Base-by-base conservation (phyloP, 2,113 vertebrate genomes). In the Ibidorhyncha struthersii region DNA sequence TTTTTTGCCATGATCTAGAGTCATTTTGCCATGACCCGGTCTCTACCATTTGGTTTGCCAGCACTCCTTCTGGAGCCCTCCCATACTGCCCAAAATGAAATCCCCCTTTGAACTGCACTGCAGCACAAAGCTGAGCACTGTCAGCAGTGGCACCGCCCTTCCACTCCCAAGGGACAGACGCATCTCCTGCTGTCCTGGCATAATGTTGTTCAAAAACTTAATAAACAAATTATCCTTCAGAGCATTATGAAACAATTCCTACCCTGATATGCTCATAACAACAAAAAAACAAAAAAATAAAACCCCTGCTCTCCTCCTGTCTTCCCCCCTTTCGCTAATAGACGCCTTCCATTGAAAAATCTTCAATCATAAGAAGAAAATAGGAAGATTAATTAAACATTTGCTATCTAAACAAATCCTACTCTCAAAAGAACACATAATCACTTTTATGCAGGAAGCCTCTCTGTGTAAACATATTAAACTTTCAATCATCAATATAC, bases 341-440 rank as follows among this genome's bases (percentile, higher is more conserved):
- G 16, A 59, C 0, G 4, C 4, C 26, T 84, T 81, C 27, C 34
- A 22, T 40, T 43, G 23, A 67, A 81, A 73, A 56, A 76, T 5
- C 41, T 61, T 67, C 56, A 76, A 45, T 49, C 12, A 4, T 1
- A 0, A 67, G 40, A 59, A 87, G 41, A 79, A 95, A 91, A 91
- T 14, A 56, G 11, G 45, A 70, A 76, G 62, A 77, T 41, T 27
- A 90, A 89, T 96, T 91, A 72, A 93, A 52, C 43, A 67, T 52
- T 92, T 80, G 20, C 58, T 65, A 49, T 61, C 49, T 85, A 62
- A 78, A 81, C 16, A 67, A 73, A 36, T 50, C 38, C 55, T 15
- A 15, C 20, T 41, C 41, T 85, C 41, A 73, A 82, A 91, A 85
- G 43, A 95, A 72, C 79, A 47, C 52, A 47, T 22, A 34, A 86